Evolutionary conservation across 2,797 vertebrate species (phyloP).

Genomic region (Helarctos malayanus): DNA sequence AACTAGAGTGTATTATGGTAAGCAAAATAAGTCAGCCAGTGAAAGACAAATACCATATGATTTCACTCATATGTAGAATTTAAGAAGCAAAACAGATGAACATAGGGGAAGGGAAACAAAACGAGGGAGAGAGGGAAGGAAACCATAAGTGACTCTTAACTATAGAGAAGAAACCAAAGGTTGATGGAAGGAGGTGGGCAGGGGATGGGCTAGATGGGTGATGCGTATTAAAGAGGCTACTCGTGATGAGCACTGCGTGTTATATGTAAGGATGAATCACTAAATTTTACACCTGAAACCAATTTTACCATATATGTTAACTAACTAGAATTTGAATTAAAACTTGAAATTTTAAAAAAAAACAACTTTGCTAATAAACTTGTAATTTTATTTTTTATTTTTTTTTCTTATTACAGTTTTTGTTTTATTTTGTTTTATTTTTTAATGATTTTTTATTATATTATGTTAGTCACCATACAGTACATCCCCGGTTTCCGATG

Average conservation of each 20-base stretch:
- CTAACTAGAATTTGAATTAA: neutral
- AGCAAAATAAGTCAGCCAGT: neutral
- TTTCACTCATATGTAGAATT: neutral
- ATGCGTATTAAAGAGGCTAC: neutral
- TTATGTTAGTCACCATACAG: too few species aligned
- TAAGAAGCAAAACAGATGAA: neutral
- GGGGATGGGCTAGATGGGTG: neutral
- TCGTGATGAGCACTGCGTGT: neutral
- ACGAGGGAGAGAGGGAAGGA: neutral
- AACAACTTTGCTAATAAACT: neutral
- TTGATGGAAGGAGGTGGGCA: neutral
- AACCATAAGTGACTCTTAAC: neutral
- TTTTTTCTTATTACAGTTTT: too few species aligned
- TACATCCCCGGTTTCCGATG: too few species aligned
- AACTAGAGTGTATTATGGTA: neutral
- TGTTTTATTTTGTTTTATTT: too few species aligned
- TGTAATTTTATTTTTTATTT: neutral
- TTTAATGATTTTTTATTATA: too few species aligned
- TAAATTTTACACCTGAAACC: neutral
- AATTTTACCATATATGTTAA: neutral
- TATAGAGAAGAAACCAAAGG: neutral
- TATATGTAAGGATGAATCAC: neutral
- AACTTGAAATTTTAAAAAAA: neutral
- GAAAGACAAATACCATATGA: neutral
- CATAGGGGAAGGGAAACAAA: neutral